These are phyloP conservation scores for Gadus chalcogrammus DNA, from an alignment of 2,113 vertebrate species.

Conservation along the genomic window DNA sequence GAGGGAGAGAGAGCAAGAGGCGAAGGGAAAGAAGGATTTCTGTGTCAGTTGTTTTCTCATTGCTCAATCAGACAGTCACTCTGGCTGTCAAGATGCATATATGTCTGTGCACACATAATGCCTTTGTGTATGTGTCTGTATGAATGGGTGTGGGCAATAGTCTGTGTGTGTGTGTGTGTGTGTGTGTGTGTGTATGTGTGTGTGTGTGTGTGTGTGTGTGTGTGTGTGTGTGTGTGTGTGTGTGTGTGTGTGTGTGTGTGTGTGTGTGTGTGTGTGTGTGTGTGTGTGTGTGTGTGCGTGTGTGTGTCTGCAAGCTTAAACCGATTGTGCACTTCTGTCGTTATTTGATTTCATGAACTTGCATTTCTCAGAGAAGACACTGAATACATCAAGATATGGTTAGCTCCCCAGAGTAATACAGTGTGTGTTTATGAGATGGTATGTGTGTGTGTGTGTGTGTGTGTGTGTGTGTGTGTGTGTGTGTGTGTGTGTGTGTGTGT, in stretches of 20 bases:
- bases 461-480: slow-evolving; percentile 13
- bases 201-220: slow-evolving; percentile 4
- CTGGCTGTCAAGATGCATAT: slow-evolving; percentile 52
- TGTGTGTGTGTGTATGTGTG: slow-evolving; percentile 19
- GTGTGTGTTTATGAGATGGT: slow-evolving; percentile 33
- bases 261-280: slow-evolving; percentile 15
- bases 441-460: slow-evolving; percentile 34
- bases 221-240: slow-evolving; percentile 1
- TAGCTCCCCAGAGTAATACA: slow-evolving; percentile 45
- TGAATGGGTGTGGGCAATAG: slow-evolving; percentile 4
- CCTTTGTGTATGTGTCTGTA: slow-evolving; percentile 37
- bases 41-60: slow-evolving; percentile 60
- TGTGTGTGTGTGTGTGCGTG: slow-evolving; percentile 1
- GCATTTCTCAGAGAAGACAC: slow-evolving; percentile 34
- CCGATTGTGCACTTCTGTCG: neutral
- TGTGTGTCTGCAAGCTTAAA: neutral
- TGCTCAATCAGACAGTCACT: slow-evolving; percentile 63
- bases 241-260: slow-evolving; percentile 31
- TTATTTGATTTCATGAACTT: slow-evolving; percentile 45
- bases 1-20: slow-evolving; percentile 22
- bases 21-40: slow-evolving; percentile 41
- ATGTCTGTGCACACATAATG: slow-evolving; percentile 34
- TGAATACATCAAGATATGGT: slow-evolving; percentile 57
- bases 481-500: slow-evolving; percentile 3
- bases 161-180: slow-evolving; percentile 28